Evolutionary conservation across 2,888 invertebrate genomes (phyloP), one percentile per base, ranked within the genome.

Genomic region (Amphipyra tragopoginis): DNA sequence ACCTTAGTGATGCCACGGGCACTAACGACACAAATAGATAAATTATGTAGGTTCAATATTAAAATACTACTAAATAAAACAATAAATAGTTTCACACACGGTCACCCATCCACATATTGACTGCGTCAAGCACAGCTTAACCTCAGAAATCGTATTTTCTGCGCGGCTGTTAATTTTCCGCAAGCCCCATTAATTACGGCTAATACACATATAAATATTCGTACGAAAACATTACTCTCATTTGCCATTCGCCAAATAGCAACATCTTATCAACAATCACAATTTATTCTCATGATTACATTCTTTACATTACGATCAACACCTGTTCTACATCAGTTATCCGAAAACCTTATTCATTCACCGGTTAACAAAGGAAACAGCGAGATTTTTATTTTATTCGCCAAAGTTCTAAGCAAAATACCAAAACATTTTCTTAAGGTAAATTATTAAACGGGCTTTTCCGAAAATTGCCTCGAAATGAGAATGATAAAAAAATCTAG

Each of bases 401-500:
- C 51, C 6, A 36, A 56, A 59, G 49, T 50, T 40, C 52, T 36
- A 40, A 55, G 1, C 33, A 29, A 65, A 43, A 70, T 38, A 55
- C 65, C 62, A 56, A 62, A 72, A 34, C 58, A 75, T 79, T 80
- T 73, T 71, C 71, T 71, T 64, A 61, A 54, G 40, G 72, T 79
- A 76, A 83, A 83, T 84, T 80, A 82, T 81, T 79, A 68, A 80
- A 66, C 33, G 65, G 58, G 74, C 78, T 80, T 71, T 80, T 72
- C 77, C 57, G 63, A 79, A 83, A 82, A 84, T 83, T 81, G 71
- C 77, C 72, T 57, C 63, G 33, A 82, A 81, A 82, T 74, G 78
- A 80, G 78, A 80, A 81, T 79, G 57, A 68, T 64, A 65, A 66
- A 81, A 81, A 80, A 78, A 78, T 76, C 73, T 66, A 64, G 70